Evolutionary conservation across 2,797 vertebrate species (phyloP).

Genomic region (Tokudaia muenninki): DNA sequence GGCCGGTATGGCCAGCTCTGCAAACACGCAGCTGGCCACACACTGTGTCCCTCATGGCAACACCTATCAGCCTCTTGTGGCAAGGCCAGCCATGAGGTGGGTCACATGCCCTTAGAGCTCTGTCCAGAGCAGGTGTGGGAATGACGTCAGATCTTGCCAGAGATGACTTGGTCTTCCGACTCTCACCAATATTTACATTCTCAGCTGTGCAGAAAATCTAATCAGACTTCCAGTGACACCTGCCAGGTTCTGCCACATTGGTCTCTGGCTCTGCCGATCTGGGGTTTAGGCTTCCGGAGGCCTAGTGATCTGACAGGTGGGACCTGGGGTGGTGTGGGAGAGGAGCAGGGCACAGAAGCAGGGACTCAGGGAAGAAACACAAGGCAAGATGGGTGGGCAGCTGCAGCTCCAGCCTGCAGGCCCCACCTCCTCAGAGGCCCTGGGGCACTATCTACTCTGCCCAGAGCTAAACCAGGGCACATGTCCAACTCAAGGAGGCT

Average conservation of each 20-base stretch:
- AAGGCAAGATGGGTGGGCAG: background rate
- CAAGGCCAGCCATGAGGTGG: slow-evolving; percentile 72
- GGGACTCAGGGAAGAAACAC: background rate
- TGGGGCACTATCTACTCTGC: background rate
- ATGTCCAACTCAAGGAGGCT: background rate
- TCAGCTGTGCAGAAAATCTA: background rate
- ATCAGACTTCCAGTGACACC: slow-evolving; percentile 62
- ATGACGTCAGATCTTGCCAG: slow-evolving; percentile 81
- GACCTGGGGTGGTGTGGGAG: background rate
- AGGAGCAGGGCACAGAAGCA: rapidly evolving
- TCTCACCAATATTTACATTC: slow-evolving; percentile 71
- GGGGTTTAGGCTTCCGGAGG: slow-evolving; percentile 49
- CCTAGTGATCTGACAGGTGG: background rate
- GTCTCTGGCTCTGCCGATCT: background rate
- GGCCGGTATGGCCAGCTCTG: slow-evolving; percentile 76
- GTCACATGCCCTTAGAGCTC: slow-evolving; percentile 75
- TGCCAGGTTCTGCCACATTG: background rate
- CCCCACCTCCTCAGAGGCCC: background rate
- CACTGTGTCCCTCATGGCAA: slow-evolving; percentile 80
- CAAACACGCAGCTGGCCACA: slow-evolving; percentile 73
- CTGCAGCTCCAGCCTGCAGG: background rate
- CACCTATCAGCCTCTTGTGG: slow-evolving; percentile 83
- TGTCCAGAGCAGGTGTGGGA: slow-evolving; percentile 83
- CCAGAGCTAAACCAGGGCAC: background rate
- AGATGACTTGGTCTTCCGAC: slow-evolving; percentile 64